Evolutionary conservation across 2,113 vertebrate genomes (phyloP).

Genomic region (Corythaixoides concolor): DNA sequence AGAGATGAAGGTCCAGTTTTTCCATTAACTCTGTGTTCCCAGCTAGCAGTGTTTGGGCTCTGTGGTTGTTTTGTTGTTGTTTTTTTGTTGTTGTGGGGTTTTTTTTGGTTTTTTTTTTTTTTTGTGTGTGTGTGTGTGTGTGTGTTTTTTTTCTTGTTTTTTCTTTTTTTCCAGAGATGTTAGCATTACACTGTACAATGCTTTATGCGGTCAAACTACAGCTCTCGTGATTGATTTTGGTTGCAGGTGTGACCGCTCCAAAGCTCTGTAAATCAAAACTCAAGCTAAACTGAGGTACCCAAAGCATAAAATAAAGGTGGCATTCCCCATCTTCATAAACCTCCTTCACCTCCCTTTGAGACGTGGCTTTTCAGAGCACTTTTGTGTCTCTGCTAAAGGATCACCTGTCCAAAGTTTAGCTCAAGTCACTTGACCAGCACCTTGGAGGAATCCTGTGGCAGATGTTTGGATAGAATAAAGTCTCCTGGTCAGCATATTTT

Average conservation of each 20-base stretch:
- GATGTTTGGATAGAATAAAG: background rate
- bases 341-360: background rate
- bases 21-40: background rate
- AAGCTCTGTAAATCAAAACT: slow-evolving; percentile 31
- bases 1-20: background rate
- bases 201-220: background rate
- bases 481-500: background rate
- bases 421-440: background rate
- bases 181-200: background rate
- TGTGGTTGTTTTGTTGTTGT: background rate
- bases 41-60: background rate
- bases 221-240: background rate
- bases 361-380: background rate
- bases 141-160: too few relatives aligned
- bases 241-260: slow-evolving; percentile 13
- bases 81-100: background rate
- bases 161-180: background rate
- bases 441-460: background rate
- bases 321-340: background rate
- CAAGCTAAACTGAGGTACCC: background rate
- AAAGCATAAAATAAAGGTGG: background rate
- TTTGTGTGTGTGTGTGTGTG: too few relatives aligned
- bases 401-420: background rate
- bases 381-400: background rate
- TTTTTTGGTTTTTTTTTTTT: too few relatives aligned